A percentile compares a stretch with the other conserved stretches of the same genome.
Evolutionary conservation across 2,888 invertebrate species (phyloP).

Genomic region (Meteorus cinctellus): DNA sequence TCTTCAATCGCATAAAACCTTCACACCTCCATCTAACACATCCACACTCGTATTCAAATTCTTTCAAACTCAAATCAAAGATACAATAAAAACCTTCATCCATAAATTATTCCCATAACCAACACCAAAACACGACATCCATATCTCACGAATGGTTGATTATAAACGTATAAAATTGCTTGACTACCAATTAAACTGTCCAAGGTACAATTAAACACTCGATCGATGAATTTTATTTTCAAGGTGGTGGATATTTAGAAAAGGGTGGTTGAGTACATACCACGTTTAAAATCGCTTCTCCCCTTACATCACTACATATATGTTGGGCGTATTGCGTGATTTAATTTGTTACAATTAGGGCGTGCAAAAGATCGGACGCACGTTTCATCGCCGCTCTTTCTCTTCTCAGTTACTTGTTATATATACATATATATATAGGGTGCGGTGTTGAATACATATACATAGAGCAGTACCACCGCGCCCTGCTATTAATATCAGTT

Average conservation of each 20-base stretch:
- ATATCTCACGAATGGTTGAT: too few relatives aligned
- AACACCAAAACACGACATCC: too few relatives aligned
- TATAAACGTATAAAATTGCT: neutral
- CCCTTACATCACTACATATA: neutral
- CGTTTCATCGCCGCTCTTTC: conserved; percentile 13
- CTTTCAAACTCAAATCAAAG: too few relatives aligned
- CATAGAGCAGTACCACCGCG: conserved; percentile 62
- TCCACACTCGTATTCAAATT: too few relatives aligned
- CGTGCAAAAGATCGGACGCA: conserved; percentile 54
- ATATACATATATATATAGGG: conserved; percentile 17
- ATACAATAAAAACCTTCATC: too few relatives aligned
- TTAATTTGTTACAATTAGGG: conserved; percentile 71
- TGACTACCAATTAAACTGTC: neutral
- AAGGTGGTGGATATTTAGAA: conserved; percentile 1
- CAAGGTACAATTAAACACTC: neutral
- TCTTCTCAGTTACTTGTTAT: conserved; percentile 1
- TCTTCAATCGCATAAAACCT: too few relatives aligned
- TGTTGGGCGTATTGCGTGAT: conserved; percentile 61
- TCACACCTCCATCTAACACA: too few relatives aligned
- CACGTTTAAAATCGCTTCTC: neutral
- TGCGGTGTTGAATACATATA: conserved; percentile 41
- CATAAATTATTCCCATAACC: too few relatives aligned
- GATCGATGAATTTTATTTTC: conserved; percentile 1
- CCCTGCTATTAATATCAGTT: conserved; percentile 74
- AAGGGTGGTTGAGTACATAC: conserved; percentile 1